Evolutionary conservation across 2,888 invertebrate genomes (phyloP).

Genomic region (Octonoba sinensis): DNA sequence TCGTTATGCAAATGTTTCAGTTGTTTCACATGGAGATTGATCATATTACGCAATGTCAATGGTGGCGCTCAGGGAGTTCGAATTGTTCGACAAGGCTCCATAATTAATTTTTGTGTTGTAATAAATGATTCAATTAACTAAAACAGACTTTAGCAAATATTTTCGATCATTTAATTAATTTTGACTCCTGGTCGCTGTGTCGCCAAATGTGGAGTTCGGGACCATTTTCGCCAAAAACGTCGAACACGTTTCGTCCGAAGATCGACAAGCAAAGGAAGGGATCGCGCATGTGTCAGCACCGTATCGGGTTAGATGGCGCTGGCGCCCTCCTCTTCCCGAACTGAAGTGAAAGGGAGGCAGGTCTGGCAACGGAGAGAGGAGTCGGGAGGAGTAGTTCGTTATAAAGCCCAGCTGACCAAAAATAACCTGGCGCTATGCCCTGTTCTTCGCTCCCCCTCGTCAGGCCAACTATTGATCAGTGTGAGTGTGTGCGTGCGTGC

Average conservation of each 20-base stretch:
- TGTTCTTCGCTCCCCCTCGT: slow-evolving; percentile 16
- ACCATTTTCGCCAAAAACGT: slow-evolving; percentile 20
- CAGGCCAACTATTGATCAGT: slow-evolving; percentile 63
- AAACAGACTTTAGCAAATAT: too few species aligned
- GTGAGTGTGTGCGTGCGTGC: slow-evolving; percentile 37
- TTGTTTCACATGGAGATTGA: too few species aligned
- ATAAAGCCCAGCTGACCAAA: slow-evolving; percentile 63
- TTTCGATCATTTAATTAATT: too few species aligned
- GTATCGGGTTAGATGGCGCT: slow-evolving; percentile 49
- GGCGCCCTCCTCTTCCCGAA: slow-evolving; percentile 16
- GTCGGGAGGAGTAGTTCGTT: slow-evolving; percentile 37
- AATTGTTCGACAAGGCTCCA: too few species aligned
- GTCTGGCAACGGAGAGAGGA: neutral
- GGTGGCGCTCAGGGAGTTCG: too few species aligned
- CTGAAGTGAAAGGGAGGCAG: slow-evolving; percentile 38
- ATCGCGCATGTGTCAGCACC: slow-evolving; percentile 33
- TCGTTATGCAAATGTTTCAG: too few species aligned
- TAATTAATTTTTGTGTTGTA: too few species aligned
- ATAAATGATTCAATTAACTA: too few species aligned
- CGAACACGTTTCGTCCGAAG: slow-evolving; percentile 12
- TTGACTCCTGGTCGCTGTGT: neutral
- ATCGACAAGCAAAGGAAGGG: slow-evolving; percentile 23
- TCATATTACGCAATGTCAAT: too few species aligned
- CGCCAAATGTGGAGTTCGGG: slow-evolving; percentile 21
- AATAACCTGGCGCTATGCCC: slow-evolving; percentile 64